phyloP scores from a whole-genome alignment of 2,797 vertebrate species.

The Eulemur albifrons region DNA sequence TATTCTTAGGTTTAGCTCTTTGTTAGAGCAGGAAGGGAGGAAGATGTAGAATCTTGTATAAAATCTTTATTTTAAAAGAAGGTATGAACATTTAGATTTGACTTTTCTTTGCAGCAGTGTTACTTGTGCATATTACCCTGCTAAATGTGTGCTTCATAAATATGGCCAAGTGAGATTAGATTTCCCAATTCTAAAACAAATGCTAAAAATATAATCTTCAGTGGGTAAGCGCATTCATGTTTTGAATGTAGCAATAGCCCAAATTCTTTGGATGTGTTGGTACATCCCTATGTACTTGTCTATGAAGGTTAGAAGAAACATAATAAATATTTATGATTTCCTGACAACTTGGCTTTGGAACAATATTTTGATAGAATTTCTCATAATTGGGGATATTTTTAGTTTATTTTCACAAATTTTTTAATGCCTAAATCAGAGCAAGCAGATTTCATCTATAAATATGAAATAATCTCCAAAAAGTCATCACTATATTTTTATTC shows the following conservation, averaged over 20 bases:
- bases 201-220: slow-evolving; percentile 13
- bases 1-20: background rate
- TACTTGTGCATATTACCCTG: background rate
- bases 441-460: background rate
- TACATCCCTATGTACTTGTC: slow-evolving; percentile 19
- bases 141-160: slow-evolving; percentile 6
- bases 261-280: background rate
- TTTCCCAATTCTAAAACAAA: slow-evolving; percentile 51
- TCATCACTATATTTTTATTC: background rate
- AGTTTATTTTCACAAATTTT: slow-evolving; percentile 23
- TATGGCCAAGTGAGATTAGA: slow-evolving; percentile 14
- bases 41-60: background rate
- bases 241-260: background rate
- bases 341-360: slow-evolving; percentile 21
- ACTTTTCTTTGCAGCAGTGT: background rate
- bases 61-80: slow-evolving; percentile 47
- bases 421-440: slow-evolving; percentile 9
- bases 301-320: slow-evolving; percentile 35
- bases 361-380: slow-evolving; percentile 41
- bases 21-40: background rate
- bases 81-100: background rate
- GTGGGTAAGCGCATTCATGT: background rate
- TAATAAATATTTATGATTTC: slow-evolving; percentile 45
- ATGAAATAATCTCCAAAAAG: background rate
- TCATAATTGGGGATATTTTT: slow-evolving; percentile 22